Percentiles rank a stretch among this genome's conserved stretches.
Conservation (phyloP, 1,140 invertebrate species). For the Sitodiplosis mosellana region DNA sequence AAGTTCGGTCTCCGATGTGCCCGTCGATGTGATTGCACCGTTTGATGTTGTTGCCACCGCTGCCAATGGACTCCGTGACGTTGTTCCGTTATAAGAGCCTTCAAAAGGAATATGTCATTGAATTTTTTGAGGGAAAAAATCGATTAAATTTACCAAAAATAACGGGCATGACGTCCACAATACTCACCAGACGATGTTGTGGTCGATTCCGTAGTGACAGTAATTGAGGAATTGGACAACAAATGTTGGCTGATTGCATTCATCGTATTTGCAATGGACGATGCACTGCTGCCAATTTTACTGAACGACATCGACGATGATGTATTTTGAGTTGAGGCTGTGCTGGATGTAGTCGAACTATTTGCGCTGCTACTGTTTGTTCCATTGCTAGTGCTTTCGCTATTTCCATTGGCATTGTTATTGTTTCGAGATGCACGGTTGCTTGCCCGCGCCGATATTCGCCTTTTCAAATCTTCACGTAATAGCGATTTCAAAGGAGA, state of each 20-base stretch:
- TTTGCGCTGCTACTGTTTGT: slow-evolving; percentile 10
- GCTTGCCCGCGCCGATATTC: slow-evolving; percentile 41
- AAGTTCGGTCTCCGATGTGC: slow-evolving; percentile 28
- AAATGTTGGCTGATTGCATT: too few species aligned
- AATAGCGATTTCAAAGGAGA: slow-evolving; percentile 67
- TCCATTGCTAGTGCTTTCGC: slow-evolving; percentile 5
- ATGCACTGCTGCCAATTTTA: too few species aligned
- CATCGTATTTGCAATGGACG: too few species aligned
- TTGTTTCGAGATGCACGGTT: slow-evolving; percentile 26
- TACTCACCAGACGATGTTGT: neutral
- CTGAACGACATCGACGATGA: too few species aligned
- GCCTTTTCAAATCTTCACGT: slow-evolving; percentile 58
- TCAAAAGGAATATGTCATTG: too few species aligned
- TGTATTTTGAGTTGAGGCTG: slow-evolving; percentile 9
- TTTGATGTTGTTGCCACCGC: slow-evolving; percentile 29
- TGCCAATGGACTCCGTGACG: neutral
- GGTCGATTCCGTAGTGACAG: slow-evolving; percentile 13
- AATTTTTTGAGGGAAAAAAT: too few species aligned
- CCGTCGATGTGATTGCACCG: slow-evolving; percentile 44
- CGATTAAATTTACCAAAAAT: too few species aligned
- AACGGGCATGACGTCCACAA: too few species aligned
- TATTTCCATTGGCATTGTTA: slow-evolving; percentile 11
- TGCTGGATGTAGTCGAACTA: slow-evolving; percentile 5
- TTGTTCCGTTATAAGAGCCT: too few species aligned
- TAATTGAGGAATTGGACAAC: slow-evolving; percentile 8